A percentile compares a stretch with the other conserved stretches of the same genome.
These are phyloP conservation scores for Dicerorhinus sumatrensis DNA, from an alignment of 2,113 vertebrate genomes.

Conservation along the genomic window DNA sequence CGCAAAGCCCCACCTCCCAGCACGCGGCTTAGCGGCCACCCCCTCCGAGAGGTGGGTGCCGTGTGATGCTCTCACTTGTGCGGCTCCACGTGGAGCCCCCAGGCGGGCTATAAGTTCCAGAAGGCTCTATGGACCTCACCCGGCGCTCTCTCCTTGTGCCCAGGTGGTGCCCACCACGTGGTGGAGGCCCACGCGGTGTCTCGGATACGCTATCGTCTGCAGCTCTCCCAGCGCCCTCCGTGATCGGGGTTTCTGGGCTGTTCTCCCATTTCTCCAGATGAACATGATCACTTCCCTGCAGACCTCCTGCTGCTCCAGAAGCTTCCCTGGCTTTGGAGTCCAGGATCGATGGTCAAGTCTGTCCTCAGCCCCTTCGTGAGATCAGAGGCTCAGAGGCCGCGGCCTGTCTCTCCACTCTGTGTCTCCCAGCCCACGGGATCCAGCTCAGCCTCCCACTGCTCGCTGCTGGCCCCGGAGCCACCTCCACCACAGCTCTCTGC, in stretches of 20 bases:
- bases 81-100: neutral
- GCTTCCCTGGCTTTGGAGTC: neutral
- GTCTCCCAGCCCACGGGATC: neutral
- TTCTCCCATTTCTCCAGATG: neutral
- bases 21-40: neutral
- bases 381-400: neutral
- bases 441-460: neutral
- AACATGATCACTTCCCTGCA: neutral
- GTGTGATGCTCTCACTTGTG: neutral
- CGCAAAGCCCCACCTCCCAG: neutral
- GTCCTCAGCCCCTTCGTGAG: neutral
- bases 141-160: too few relatives aligned
- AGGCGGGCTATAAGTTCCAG: fast-evolving
- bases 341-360: neutral
- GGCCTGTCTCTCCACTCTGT: neutral
- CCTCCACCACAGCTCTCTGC: neutral
- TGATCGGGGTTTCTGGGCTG: neutral
- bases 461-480: neutral
- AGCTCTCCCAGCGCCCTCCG: neutral
- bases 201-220: neutral
- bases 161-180: too few relatives aligned
- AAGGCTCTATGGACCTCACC: neutral
- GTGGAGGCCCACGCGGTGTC: neutral
- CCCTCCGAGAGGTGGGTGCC: too few relatives aligned
- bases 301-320: neutral